These are phyloP conservation scores for Clamator glandarius DNA, from an alignment of 2,797 vertebrate genomes.

Conservation along the genomic window DNA sequence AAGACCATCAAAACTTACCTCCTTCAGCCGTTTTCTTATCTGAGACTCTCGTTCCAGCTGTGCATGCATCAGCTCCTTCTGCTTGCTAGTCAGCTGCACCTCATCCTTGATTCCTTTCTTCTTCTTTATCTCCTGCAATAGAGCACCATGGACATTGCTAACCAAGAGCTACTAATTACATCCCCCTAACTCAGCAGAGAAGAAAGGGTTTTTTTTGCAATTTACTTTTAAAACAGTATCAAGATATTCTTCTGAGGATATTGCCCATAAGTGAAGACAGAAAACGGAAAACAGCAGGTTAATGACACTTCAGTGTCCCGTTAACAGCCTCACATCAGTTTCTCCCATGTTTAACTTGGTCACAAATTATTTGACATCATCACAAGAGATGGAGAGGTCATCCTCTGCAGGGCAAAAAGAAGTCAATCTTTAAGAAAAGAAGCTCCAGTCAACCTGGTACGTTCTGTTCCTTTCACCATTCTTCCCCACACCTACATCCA, in stretches of 20 bases:
- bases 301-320: neutral
- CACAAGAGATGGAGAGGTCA: neutral
- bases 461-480: neutral
- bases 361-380: neutral
- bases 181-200: neutral
- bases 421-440: neutral
- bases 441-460: neutral
- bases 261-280: neutral
- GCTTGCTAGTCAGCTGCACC: conserved; percentile 92
- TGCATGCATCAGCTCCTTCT: conserved; percentile 93
- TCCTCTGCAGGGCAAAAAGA: neutral
- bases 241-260: neutral
- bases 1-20: conserved; percentile 70
- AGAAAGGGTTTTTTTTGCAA: neutral
- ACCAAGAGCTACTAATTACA: neutral
- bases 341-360: neutral
- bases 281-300: neutral
- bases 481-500: neutral
- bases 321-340: neutral
- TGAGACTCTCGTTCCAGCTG: conserved; percentile 91
- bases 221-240: neutral
- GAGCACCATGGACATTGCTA: neutral
- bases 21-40: conserved; percentile 86
- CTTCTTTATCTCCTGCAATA: conserved; percentile 92
- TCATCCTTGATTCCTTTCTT: conserved; percentile 98